A percentile compares a stretch with the other conserved stretches of the same genome.
phyloP scores from a whole-genome alignment of 2,113 vertebrate genomes.

The Toxotes jaculatrix region DNA sequence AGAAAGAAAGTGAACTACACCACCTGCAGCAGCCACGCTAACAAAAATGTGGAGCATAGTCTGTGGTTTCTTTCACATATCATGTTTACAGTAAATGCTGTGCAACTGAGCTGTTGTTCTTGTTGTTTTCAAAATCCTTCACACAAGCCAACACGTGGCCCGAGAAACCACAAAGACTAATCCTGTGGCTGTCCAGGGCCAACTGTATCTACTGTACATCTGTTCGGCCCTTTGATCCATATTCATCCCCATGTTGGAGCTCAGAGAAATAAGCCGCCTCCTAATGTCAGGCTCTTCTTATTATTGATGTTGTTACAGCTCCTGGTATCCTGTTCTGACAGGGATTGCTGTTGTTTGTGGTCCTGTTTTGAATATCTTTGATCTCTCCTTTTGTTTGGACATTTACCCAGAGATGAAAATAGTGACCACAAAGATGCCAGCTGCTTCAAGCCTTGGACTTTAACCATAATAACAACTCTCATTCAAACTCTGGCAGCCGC shows the following conservation, averaged over 20 bases:
- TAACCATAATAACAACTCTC: conserved; percentile 20
- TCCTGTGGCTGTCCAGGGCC: conserved; percentile 56
- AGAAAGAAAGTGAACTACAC: background rate
- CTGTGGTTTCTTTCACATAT: background rate
- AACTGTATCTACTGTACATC: conserved; percentile 71
- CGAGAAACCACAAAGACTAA: conserved; percentile 67
- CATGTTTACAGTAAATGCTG: conserved; percentile 4
- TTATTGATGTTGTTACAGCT: conserved; percentile 32
- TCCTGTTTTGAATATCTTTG: conserved; percentile 41
- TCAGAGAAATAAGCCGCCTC: conserved; percentile 58
- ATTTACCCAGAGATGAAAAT: conserved; percentile 32
- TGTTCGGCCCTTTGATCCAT: conserved; percentile 74
- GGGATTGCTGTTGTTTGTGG: background rate
- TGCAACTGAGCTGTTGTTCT: conserved; percentile 45
- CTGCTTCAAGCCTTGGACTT: conserved; percentile 27
- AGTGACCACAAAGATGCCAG: conserved; percentile 40
- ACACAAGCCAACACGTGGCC: conserved; percentile 37
- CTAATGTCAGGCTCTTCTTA: conserved; percentile 15
- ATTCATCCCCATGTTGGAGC: conserved; percentile 57
- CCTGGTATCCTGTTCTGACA: background rate
- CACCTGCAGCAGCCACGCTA: background rate
- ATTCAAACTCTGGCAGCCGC: conserved; percentile 20
- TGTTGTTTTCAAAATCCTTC: conserved; percentile 48
- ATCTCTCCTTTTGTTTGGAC: conserved; percentile 32
- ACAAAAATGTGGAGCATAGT: background rate